A percentile compares a stretch with the other conserved stretches of the same genome.
These are phyloP conservation scores for Leptogaster cylindrica DNA, from an alignment of 2,888 invertebrate species.

Conservation along the genomic window DNA sequence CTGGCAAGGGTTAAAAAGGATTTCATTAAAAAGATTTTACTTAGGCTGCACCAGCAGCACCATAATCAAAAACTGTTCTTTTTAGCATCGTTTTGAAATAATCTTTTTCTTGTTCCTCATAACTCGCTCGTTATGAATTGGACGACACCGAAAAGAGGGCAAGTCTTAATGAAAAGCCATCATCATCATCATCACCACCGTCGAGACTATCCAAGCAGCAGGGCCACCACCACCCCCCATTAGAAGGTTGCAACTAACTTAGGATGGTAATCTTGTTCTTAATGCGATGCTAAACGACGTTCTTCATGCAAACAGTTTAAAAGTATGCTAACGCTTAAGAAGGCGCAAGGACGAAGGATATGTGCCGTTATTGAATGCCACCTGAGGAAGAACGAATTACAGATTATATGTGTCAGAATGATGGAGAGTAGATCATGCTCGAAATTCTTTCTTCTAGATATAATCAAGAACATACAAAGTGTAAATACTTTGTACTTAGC, in stretches of 20 bases:
- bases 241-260: constrained; percentile 20
- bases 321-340: constrained; percentile 7
- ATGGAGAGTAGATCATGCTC: neutral
- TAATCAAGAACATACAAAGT: constrained; percentile 13
- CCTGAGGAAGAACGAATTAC: constrained; percentile 13
- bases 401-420: neutral
- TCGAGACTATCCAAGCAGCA: neutral
- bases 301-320: constrained; percentile 2
- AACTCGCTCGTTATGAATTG: constrained; percentile 37
- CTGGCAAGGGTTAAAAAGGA: constrained; percentile 7
- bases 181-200: too few relatives aligned
- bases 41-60: constrained; percentile 16
- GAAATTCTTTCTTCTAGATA: neutral
- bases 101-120: constrained; percentile 19
- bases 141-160: constrained; percentile 37
- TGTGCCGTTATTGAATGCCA: constrained; percentile 27
- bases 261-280: constrained; percentile 33
- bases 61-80: constrained; percentile 31
- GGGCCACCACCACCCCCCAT: too few relatives aligned
- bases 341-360: constrained; percentile 23
- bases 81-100: constrained; percentile 18
- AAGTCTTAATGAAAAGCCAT: constrained; percentile 37
- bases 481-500: constrained; percentile 22
- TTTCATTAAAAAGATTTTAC: constrained; percentile 33
- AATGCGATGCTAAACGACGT: constrained; percentile 30